Evolutionary conservation across 2,113 vertebrate genomes (phyloP), one percentile per base, ranked within the genome.

Genomic region (Trogon melanurus): DNA sequence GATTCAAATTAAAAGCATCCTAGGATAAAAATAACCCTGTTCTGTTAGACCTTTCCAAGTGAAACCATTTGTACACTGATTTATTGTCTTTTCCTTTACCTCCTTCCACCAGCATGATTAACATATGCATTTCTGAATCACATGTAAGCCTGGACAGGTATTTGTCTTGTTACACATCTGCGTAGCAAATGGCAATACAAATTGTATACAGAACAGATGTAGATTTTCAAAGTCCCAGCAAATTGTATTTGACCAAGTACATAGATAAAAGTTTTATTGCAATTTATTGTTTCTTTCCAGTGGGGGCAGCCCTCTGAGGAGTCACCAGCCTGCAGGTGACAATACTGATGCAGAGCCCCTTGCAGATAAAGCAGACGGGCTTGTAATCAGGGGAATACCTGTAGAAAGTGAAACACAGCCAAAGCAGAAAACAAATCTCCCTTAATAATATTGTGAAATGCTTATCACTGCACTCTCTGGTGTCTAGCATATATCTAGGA

Each of bases 1-100:
- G 91, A 97, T 97, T 98, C 97, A 98, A 98, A 98, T 98, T 98
- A 98, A 98, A 98, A 98, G 98, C 98, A 98, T 98, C 98, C 98
- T 98, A 96, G 96, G 97, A 98, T 98, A 98, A 98, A 98, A 98
- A 98, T 98, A 98, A 97, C 98, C 85, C 97, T 96, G 96, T 96
- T 97, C 97, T 98, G 85, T 97, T 96, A 98, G 97, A 95, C 97
- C 85, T 97, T 96, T 98, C 98, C 97, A 97, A 98, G 95, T 97
- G 96, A 98, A 98, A 98, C 97, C 97, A 98, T 97, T 98, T 97
- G 95, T 88, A 91, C 91, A 79, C 89, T 98, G 97, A 98, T 98
- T 98, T 98, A 98, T 97, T 97, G 96, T 97, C 94, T 96, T 93
- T 96, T 97, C 91, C 94, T 97, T 98, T 95, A 97, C 97, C 97